These are phyloP conservation scores for Saimiri boliviensis DNA, from an alignment of 2,113 vertebrate genomes.

Conservation along the genomic window DNA sequence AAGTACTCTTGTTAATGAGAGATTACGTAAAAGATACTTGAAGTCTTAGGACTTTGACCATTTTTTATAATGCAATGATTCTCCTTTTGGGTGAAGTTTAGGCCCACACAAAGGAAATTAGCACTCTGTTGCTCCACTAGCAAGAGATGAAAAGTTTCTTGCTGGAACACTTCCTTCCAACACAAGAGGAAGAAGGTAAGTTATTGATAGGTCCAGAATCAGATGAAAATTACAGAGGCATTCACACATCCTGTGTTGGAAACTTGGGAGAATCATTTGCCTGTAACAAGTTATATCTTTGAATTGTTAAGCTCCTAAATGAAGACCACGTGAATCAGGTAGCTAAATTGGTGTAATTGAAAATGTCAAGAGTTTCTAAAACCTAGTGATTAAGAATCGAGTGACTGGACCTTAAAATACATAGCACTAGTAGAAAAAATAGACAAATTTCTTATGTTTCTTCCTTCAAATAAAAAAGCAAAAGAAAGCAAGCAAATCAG, in stretches of 20 bases:
- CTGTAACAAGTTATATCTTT: background rate
- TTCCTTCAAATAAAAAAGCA: background rate
- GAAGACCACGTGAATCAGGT: background rate
- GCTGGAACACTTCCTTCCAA: background rate
- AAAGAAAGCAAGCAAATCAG: background rate
- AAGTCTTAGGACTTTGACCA: background rate
- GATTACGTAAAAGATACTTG: background rate
- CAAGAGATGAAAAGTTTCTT: background rate
- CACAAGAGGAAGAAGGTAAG: background rate
- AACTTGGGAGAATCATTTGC: background rate
- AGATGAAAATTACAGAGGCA: background rate
- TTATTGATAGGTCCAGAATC: background rate
- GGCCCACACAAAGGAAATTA: background rate
- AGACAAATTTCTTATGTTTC: background rate
- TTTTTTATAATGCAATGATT: background rate
- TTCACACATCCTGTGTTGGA: background rate
- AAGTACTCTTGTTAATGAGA: background rate
- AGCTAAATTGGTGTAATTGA: constrained; percentile 8
- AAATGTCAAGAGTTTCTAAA: constrained; percentile 41
- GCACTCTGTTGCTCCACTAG: background rate
- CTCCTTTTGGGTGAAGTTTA: background rate
- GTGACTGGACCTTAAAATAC: background rate
- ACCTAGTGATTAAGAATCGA: background rate
- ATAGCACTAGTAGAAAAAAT: background rate
- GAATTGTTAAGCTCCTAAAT: background rate